Percentiles rank a stretch among this genome's conserved stretches.
These are phyloP conservation scores for Saguinus midas DNA, from an alignment of 2,113 vertebrate genomes.

Conservation along the genomic window DNA sequence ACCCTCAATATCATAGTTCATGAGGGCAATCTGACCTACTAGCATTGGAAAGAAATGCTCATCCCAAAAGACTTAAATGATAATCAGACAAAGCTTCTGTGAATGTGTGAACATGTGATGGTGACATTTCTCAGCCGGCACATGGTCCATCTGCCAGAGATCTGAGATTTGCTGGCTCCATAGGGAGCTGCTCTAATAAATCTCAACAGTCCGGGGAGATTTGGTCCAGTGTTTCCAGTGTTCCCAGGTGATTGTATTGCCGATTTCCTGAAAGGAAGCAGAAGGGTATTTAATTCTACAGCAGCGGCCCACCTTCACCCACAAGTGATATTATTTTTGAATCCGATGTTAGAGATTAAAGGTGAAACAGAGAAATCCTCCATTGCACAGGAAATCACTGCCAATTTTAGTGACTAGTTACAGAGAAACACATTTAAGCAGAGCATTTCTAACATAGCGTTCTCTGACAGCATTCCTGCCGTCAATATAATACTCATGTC, in stretches of 20 bases:
- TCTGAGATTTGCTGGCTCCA: neutral
- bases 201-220: neutral
- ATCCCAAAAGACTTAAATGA: neutral
- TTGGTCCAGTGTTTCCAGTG: neutral
- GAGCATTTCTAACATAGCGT: neutral
- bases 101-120: neutral
- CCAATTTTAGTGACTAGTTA: neutral
- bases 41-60: neutral
- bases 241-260: neutral
- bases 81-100: slow-evolving; percentile 34
- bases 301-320: neutral
- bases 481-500: neutral
- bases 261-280: neutral
- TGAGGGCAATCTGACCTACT: neutral
- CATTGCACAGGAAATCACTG: neutral
- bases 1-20: neutral
- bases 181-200: neutral
- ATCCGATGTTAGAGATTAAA: slow-evolving; percentile 52
- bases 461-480: slow-evolving; percentile 11
- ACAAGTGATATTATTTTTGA: slow-evolving; percentile 17
- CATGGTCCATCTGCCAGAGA: neutral
- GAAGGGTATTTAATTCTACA: neutral
- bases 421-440: slow-evolving; percentile 1
- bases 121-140: neutral
- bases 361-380: slow-evolving; percentile 32